Percentiles rank a stretch among this genome's conserved stretches.
Conservation (phyloP, 2,797 vertebrate genomes). For the Pipistrellus pipistrellus region DNA sequence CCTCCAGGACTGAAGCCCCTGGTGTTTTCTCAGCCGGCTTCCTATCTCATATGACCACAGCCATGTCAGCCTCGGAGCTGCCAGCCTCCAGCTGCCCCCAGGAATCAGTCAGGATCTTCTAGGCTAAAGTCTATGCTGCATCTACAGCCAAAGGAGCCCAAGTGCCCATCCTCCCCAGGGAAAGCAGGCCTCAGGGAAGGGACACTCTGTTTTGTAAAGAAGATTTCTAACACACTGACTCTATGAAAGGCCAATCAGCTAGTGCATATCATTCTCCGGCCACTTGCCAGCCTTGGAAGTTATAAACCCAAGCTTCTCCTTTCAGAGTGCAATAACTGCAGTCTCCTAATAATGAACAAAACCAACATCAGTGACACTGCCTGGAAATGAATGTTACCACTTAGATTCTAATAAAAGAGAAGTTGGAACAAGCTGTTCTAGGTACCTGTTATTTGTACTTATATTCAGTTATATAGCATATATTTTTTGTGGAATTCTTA, state of each 20-base stretch:
- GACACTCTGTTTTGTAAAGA: neutral
- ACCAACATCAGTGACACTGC: slow-evolving; percentile 71
- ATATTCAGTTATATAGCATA: slow-evolving; percentile 76
- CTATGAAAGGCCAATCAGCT: neutral
- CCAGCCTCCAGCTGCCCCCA: neutral
- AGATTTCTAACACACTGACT: neutral
- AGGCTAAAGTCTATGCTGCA: rapidly evolving
- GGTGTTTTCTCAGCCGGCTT: neutral
- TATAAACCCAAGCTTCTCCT: neutral
- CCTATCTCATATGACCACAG: rapidly evolving
- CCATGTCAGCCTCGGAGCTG: too few species aligned
- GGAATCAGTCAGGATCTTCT: neutral
- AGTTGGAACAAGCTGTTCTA: slow-evolving; percentile 73
- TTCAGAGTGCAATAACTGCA: slow-evolving; percentile 36
- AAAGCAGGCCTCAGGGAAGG: rapidly evolving
- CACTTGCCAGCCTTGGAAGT: slow-evolving; percentile 63
- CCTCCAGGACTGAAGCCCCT: neutral
- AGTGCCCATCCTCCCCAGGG: rapidly evolving
- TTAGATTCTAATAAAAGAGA: slow-evolving; percentile 78
- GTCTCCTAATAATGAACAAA: slow-evolving; percentile 73
- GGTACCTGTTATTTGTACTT: slow-evolving; percentile 77
- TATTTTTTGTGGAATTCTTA: slow-evolving; percentile 72
- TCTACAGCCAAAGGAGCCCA: neutral
- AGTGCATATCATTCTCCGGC: slow-evolving; percentile 15
- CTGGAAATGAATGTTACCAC: slow-evolving; percentile 77